Conservation (phyloP, 2,113 vertebrate genomes). For the Ranitomeya variabilis region DNA sequence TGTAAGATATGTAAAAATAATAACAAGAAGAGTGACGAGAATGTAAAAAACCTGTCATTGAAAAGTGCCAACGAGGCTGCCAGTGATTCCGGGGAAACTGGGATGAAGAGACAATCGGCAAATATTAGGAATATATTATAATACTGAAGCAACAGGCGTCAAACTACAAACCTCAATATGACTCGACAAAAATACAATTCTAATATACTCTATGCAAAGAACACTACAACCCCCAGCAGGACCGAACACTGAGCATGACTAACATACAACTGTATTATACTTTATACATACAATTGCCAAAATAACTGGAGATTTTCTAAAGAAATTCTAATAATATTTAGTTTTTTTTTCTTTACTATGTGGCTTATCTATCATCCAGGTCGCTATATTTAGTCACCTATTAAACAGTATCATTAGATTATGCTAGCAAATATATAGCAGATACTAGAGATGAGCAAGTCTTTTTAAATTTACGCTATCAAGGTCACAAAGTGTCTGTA, state of each 20-base stretch:
- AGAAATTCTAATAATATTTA: background rate
- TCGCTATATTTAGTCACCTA: slow-evolving; percentile 10
- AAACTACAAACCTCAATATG: background rate
- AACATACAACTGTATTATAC: background rate
- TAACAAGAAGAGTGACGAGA: background rate
- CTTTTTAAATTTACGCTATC: too few species aligned
- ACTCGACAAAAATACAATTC: background rate
- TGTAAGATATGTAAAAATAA: slow-evolving; percentile 18
- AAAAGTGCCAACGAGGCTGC: background rate
- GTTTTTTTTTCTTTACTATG: background rate
- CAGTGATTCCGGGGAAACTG: background rate
- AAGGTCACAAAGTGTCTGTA: too few species aligned
- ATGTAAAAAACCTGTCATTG: background rate
- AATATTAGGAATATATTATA: background rate
- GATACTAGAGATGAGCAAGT: too few species aligned
- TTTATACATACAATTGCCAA: background rate
- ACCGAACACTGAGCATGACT: background rate
- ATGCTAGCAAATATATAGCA: background rate
- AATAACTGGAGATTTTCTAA: too few species aligned
- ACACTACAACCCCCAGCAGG: background rate
- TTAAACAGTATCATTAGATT: background rate
- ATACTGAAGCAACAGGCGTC: background rate
- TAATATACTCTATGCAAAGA: background rate
- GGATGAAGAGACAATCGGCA: background rate
- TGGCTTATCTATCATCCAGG: background rate